Evolutionary conservation across 2,797 vertebrate species (phyloP).

Genomic region (Helarctos malayanus): DNA sequence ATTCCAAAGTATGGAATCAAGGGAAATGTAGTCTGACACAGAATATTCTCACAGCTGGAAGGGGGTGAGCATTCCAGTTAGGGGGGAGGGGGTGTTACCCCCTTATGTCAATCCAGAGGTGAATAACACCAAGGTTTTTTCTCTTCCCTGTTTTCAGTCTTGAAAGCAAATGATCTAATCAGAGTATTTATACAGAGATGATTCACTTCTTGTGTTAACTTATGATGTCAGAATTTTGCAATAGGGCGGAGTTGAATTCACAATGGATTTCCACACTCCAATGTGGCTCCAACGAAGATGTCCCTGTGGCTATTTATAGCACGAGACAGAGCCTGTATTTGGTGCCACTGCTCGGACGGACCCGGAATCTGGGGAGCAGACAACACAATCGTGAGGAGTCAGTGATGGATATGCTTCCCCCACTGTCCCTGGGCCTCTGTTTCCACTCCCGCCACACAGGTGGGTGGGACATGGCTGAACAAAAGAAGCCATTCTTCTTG

Average conservation of each 20-base stretch:
- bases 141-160: not conserved
- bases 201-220: slow-evolving; percentile 68
- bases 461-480: not conserved
- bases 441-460: not conserved
- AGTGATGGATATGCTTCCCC: not conserved
- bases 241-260: slow-evolving; percentile 58
- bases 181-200: slow-evolving; percentile 59
- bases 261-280: slow-evolving; percentile 63
- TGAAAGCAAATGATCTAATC: slow-evolving; percentile 73
- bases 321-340: not conserved
- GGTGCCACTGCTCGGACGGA: slow-evolving; percentile 17
- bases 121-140: not conserved
- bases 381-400: not conserved
- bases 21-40: not conserved
- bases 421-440: not conserved
- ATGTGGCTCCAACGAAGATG: not conserved
- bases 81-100: not conserved
- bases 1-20: not conserved
- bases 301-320: slow-evolving; percentile 69
- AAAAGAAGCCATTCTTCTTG: not conserved
- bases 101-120: not conserved
- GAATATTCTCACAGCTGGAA: not conserved
- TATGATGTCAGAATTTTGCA: slow-evolving; percentile 80
- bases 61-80: accelerated
- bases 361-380: not conserved